Evolutionary conservation across 2,797 vertebrate species (phyloP), one percentile per base, ranked within the genome.

Genomic region (Sebastolobus alascanus): DNA sequence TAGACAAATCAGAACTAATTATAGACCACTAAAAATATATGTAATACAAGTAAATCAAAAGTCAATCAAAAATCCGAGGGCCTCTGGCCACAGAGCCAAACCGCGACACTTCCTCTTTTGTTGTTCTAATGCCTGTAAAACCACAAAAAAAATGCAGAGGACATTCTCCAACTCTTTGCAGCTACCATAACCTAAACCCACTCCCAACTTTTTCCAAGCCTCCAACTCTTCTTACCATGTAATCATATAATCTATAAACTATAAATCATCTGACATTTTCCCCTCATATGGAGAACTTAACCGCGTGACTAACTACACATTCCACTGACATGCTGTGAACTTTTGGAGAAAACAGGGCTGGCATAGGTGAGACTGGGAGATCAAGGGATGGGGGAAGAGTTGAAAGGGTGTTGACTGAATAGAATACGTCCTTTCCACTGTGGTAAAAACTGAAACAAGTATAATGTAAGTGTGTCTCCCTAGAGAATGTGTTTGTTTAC

Each of bases 401-500:
- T 56, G 16, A 70, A 79, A 65, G 43, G 56, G 50, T 75, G 73
- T 46, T 68, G 56, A 79, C 46, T 58, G 9, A 68, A 20, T 60
- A 20, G 50, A 68, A 66, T 65, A 58, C 14, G n/a, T 52, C 11
- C 37, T 75, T 77, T 78, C 52, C 40, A 58, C 29, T 70, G 54
- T 14, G 37, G 79, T 60, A 79, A 33, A 71, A 67, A 74, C 35
- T 46, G 16, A 73, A 77, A 67, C 33, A 71, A 68, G 68, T 55
- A 6, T 60, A 80, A 75, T 33, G 25, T 56, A 52, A 50, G 16
- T 13, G 7, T 46, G 67, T 64, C 40, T 77, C 85, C 64, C 25
- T 1, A 2, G 81, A 80, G 90, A 78, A 11, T 43, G 16, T 27
- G 54, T 67, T 46, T 92, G 92, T 93, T 93, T 93, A 93, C 75